Percentiles rank a stretch among this genome's conserved stretches.
These are phyloP conservation scores for Grammomys dolichurus DNA, from an alignment of 2,113 vertebrate species.

Conservation along the genomic window DNA sequence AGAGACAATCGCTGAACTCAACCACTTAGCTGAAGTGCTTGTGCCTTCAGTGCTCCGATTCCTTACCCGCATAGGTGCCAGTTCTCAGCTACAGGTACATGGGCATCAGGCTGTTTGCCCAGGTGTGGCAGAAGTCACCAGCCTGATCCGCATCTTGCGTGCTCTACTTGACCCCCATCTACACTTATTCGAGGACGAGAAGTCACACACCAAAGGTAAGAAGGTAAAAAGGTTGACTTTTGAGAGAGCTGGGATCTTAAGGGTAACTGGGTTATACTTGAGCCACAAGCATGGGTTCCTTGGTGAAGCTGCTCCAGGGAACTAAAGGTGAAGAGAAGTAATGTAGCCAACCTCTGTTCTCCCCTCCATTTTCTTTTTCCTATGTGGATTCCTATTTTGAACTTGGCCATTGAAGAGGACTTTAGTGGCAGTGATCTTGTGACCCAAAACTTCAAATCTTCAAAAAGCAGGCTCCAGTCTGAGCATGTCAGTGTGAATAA, in stretches of 20 bases:
- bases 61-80: conserved; percentile 79
- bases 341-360: background rate
- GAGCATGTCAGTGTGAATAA: background rate
- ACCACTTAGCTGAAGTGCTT: conserved; percentile 86
- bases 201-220: conserved; percentile 51
- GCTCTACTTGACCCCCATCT: conserved; percentile 86
- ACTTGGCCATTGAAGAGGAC: conserved; percentile 19
- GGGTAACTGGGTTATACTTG: background rate
- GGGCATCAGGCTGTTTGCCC: conserved; percentile 64
- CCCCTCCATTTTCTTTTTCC: background rate
- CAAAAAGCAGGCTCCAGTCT: background rate
- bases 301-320: background rate
- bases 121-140: conserved; percentile 86
- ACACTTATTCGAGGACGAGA: conserved; percentile 59
- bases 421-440: background rate
- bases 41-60: conserved; percentile 86
- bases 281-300: background rate
- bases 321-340: background rate
- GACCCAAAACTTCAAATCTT: conserved; percentile 26
- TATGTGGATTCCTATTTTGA: conserved; percentile 67
- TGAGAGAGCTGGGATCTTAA: background rate
- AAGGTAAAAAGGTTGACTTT: background rate
- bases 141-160: conserved; percentile 88
- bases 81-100: conserved; percentile 81
- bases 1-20: conserved; percentile 85